phyloP scores from a whole-genome alignment of 2,113 vertebrate species.

The Hemibagrus wyckioides region DNA sequence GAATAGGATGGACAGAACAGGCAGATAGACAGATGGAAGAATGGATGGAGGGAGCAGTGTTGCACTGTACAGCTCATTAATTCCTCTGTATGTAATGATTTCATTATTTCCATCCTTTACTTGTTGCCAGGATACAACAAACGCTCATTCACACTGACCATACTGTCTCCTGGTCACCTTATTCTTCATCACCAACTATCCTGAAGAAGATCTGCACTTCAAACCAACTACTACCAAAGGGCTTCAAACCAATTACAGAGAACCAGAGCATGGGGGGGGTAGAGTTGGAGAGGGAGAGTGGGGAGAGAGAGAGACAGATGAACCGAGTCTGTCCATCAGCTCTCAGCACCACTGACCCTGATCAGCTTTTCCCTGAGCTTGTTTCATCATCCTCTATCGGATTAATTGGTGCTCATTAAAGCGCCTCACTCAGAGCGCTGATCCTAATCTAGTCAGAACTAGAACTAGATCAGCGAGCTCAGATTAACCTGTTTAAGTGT shows the following conservation, averaged over 20 bases:
- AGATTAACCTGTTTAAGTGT: too few species aligned
- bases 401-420: conserved; percentile 74
- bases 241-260: neutral
- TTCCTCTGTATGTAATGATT: neutral
- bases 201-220: neutral
- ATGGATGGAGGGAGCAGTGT: neutral
- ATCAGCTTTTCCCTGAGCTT: neutral
- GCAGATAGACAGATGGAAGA: neutral
- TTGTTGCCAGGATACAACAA: neutral
- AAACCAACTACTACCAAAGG: neutral
- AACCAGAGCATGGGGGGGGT: neutral
- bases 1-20: neutral
- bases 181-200: neutral
- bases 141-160: neutral
- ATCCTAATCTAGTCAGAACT: conserved; percentile 64
- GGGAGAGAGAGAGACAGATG: neutral
- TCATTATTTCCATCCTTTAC: neutral
- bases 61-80: neutral
- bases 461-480: too few species aligned
- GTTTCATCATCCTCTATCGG: conserved; percentile 36
- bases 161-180: neutral
- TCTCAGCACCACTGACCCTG: neutral
- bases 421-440: conserved; percentile 48
- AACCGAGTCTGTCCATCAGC: neutral
- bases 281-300: neutral